Conservation (phyloP, 2,113 vertebrate genomes). For the sheep (Ovis aries) region DNA sequence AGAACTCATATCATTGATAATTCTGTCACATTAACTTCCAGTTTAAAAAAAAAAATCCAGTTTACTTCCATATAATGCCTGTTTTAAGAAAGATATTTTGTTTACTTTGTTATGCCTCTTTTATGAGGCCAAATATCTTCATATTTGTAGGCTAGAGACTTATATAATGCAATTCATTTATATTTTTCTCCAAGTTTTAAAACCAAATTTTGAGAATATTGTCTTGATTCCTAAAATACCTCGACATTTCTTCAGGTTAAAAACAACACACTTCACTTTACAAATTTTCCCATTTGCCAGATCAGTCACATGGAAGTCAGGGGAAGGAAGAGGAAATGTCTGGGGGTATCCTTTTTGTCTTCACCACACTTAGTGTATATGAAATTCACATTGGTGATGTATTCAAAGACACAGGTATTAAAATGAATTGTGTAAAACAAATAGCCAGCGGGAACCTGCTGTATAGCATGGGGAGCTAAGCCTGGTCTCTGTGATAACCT, state of each 20-base stretch:
- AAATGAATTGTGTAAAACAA: not conserved
- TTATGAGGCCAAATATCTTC: not conserved
- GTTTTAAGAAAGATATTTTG: not conserved
- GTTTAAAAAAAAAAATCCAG: not conserved
- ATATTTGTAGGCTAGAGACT: not conserved
- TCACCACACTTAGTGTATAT: not conserved
- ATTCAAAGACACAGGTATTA: not conserved
- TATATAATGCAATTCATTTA: not conserved
- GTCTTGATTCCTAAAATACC: not conserved
- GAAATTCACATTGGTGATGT: not conserved
- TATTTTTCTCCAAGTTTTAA: not conserved
- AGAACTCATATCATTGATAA: too few species aligned
- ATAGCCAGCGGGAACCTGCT: not conserved
- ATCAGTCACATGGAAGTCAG: not conserved
- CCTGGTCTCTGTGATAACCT: not conserved
- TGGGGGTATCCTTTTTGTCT: not conserved
- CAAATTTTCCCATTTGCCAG: not conserved
- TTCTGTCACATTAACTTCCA: not conserved
- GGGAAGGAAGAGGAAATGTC: not conserved
- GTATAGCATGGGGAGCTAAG: not conserved
- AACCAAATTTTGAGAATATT: not conserved
- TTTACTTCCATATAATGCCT: not conserved
- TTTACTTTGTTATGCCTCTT: not conserved
- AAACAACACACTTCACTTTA: not conserved
- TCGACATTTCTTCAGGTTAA: not conserved